These are phyloP conservation scores for Diadumene lineata DNA, from an alignment of 92 coral and sea anemone genomes.

Conservation along the genomic window DNA sequence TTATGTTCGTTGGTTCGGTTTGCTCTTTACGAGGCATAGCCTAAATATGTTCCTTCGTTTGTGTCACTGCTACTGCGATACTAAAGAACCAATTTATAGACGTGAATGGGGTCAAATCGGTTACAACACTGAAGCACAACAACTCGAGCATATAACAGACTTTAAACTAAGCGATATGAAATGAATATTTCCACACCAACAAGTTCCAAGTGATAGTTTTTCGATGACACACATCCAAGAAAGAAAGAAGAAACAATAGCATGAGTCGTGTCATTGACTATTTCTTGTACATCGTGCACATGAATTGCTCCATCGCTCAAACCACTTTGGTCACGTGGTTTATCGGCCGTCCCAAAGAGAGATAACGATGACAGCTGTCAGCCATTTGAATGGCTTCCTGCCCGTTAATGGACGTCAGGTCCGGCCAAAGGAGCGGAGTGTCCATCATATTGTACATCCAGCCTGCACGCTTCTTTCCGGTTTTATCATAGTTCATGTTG, in stretches of 20 bases:
- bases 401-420: conserved; percentile 36
- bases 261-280: background rate
- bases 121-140: background rate
- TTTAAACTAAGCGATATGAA: background rate
- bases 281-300: background rate
- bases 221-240: background rate
- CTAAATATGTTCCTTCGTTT: background rate
- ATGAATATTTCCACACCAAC: background rate
- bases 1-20: background rate
- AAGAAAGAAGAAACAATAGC: background rate
- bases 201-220: background rate
- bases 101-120: conserved; percentile 34
- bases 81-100: conserved; percentile 7
- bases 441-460: background rate
- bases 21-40: conserved; percentile 30
- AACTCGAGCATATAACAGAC: background rate
- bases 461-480: conserved; percentile 9
- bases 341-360: conserved; percentile 16
- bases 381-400: conserved; percentile 34
- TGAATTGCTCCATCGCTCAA: conserved; percentile 1
- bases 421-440: conserved; percentile 10
- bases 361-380: conserved; percentile 41
- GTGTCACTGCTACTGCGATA: conserved; percentile 1
- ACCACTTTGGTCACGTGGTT: conserved; percentile 15
- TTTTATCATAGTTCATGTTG: background rate